Base-by-base conservation (phyloP, 1,140 invertebrate species). In the Belonocnema kinseyi region DNA sequence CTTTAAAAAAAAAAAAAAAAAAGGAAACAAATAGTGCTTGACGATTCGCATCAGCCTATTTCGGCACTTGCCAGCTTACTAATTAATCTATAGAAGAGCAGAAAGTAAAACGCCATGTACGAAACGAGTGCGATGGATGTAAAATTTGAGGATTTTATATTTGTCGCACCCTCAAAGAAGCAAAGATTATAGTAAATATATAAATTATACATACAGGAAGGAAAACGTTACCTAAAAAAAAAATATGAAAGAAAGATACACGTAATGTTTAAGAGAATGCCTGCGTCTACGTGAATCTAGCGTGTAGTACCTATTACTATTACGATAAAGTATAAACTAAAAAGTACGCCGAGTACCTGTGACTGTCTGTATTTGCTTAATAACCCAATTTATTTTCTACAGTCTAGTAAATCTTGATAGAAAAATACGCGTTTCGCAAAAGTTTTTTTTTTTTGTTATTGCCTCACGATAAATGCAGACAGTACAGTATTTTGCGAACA, bases 211-310 rank as follows among this genome's bases (percentile, higher is more conserved):
- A 81, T 66, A 74, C 75, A 17, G 53, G 78, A 80, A 77, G 74
- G 54, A 80, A 82, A 74, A 78, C 76, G 77, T 73, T 79, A 79
- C 51, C 5, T 61, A 74, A 72, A 75, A 79, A 75, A 79, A 76
- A 50, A 33, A 33, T 33, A 33, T 33, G 26, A 17, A 53, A 52
- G 13, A 61, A 66, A 51, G 17, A 66, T 46, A 74, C 21, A 66
- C 26, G 13, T 54, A 54, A 14, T 54, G 53, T 33, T 33, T 66
- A 66, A 66, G 19, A 66, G 61, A 82, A 82, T 66, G 80, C 77
- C 82, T 80, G 81, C 82, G 75, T 85, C 83, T 86, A 83, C 80
- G 81, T 81, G 81, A 83, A 77, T 76, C 82, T 86, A 85, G 81
- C 77, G 79, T 80, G 79, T 84, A 86, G 72, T 84, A 84, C 80